Evolutionary conservation across 2,888 invertebrate species (phyloP), one percentile per base, ranked within the genome.

Genomic region (Agonopterix subpropinquella): DNA sequence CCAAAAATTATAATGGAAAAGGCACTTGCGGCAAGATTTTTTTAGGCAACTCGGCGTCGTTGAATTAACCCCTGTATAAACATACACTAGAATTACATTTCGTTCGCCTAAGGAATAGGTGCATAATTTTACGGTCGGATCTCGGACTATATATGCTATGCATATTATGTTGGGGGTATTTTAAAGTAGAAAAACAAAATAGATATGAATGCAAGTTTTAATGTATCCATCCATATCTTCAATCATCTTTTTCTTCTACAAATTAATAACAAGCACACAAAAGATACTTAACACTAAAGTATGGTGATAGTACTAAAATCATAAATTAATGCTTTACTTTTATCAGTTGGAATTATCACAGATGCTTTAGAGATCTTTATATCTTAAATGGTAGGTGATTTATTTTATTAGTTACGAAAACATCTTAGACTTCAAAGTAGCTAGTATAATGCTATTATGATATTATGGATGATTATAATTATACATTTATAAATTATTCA

Each of bases 261-360:
- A 48, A 36, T 44, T 39, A 28, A 28, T 43, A 49, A 45, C 46
- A 15, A 36, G 11, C 11, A 35, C 36, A 45, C 11, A 11, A 44
- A 13, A 36, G 39, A 42, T 41, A 45, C 13, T 44, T 49, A 52
- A 52, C 10, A 41, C 48, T 48, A 50, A 28, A 41, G 41, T 47
- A 55, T 53, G 55, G 58, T 70, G 73, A 71, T 66, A 75, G 67
- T 69, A 78, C 73, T 77, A 77, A 74, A 72, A 74, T 74, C 65
- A 85, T 84, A 85, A 81, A 82, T 82, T 80, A 85, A 76, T 74
- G 74, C 70, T 77, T 79, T 42, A 42, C n/a, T 39, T 45, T 77
- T 77, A 81, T 80, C 73, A 82, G 80, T 81, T 84, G 77, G 70
- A 74, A 72, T 82, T 88, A 88, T 88, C 88, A 88, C 87, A 88